phyloP scores from a whole-genome alignment of 2,797 vertebrate genomes.

The Poecile montanus region DNA sequence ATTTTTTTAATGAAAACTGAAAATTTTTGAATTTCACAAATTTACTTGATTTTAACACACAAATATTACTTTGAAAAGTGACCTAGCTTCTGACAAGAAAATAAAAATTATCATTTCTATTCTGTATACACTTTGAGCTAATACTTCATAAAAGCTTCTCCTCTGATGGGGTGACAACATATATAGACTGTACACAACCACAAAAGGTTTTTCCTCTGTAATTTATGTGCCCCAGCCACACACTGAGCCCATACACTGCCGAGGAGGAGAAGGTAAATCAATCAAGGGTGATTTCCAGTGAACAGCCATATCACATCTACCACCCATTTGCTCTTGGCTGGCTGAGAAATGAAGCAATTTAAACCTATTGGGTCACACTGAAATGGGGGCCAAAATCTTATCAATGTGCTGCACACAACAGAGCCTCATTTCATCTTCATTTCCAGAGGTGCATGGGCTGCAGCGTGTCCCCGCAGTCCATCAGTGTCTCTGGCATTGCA shows the following conservation, averaged over 20 bases:
- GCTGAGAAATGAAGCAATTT: slow-evolving; percentile 66
- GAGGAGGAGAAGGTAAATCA: slow-evolving; percentile 58
- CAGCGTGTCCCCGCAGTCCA: background rate
- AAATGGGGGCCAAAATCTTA: slow-evolving; percentile 45
- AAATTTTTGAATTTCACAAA: background rate
- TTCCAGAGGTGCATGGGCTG: background rate
- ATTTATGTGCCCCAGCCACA: slow-evolving; percentile 54
- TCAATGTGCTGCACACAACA: background rate
- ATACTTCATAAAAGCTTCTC: slow-evolving; percentile 62
- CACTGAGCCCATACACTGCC: background rate
- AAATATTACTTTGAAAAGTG: background rate
- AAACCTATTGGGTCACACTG: slow-evolving; percentile 50
- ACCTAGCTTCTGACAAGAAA: background rate
- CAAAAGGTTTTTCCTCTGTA: slow-evolving; percentile 9
- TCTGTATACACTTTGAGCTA: slow-evolving; percentile 10
- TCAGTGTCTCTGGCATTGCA: background rate
- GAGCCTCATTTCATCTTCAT: slow-evolving; percentile 41
- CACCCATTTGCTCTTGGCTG: slow-evolving; percentile 61
- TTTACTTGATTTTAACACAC: background rate
- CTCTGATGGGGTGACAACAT: slow-evolving; percentile 53
- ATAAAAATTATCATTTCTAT: background rate
- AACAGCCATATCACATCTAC: slow-evolving; percentile 47
- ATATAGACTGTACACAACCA: background rate
- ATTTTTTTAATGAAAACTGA: background rate
- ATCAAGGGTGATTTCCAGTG: slow-evolving; percentile 61